phyloP scores from a whole-genome alignment of 1,140 invertebrate species.

The Agrilus planipennis region DNA sequence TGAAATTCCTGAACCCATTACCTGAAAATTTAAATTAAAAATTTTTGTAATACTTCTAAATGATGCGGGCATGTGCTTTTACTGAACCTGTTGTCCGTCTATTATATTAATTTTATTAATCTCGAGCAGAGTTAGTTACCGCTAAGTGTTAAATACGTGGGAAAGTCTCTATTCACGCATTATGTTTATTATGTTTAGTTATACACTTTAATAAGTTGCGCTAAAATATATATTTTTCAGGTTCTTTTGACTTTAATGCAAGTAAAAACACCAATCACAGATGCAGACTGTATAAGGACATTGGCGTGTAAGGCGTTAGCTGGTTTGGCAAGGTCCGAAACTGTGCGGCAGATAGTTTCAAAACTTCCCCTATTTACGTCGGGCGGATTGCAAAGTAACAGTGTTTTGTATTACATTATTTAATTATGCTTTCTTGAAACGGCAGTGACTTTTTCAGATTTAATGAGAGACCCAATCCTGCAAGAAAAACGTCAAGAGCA shows the following conservation, averaged over 20 bases:
- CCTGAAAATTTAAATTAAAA: no score
- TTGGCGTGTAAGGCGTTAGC: slow-evolving; percentile 85
- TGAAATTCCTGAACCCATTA: no score
- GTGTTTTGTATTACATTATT: slow-evolving; percentile 19
- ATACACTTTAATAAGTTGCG: slow-evolving; percentile 4
- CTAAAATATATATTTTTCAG: slow-evolving; percentile 30
- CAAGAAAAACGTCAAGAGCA: slow-evolving; percentile 94
- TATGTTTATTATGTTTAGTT: no score
- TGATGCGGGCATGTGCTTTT: no score
- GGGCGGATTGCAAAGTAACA: slow-evolving; percentile 81
- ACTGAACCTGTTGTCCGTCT: no score
- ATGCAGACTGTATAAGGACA: slow-evolving; percentile 87
- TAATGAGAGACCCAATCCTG: slow-evolving; percentile 92
- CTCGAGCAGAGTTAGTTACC: no score
- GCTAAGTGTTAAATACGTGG: no score
- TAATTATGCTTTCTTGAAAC: slow-evolving; percentile 2
- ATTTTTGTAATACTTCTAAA: no score
- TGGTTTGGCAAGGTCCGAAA: slow-evolving; percentile 82
- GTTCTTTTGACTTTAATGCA: slow-evolving; percentile 65
- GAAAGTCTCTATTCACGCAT: no score
- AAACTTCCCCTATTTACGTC: slow-evolving; percentile 91
- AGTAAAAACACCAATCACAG: slow-evolving; percentile 88
- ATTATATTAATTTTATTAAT: no score
- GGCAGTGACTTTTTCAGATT: slow-evolving; percentile 41
- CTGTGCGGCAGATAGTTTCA: slow-evolving; percentile 87